Evolutionary conservation across 2,888 invertebrate species (phyloP).

Genomic region (Carpatolechia fugitivella): DNA sequence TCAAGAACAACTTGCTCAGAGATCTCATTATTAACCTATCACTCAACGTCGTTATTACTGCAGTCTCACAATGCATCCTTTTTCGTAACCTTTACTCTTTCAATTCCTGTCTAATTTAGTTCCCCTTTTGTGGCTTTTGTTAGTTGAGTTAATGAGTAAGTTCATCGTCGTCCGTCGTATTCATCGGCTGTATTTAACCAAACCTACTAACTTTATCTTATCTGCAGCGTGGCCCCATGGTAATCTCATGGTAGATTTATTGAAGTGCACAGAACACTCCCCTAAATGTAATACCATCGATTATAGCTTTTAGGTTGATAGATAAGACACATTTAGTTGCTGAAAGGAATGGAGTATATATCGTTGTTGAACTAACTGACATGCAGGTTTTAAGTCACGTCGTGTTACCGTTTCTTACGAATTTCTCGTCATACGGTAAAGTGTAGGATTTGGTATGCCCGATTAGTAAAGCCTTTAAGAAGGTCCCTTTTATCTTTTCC

Average conservation of each 20-base stretch:
- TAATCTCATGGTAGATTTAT: constrained; percentile 17
- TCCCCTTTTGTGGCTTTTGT: constrained; percentile 11
- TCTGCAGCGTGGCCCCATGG: constrained; percentile 12
- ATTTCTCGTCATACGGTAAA: no score
- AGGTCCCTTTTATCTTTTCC: constrained; percentile 38
- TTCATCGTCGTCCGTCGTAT: constrained; percentile 10
- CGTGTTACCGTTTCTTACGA: no score
- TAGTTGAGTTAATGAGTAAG: constrained; percentile 16
- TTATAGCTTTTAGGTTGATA: constrained; percentile 5
- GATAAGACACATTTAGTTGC: constrained; percentile 10
- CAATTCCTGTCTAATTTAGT: constrained; percentile 18
- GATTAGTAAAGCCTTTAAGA: constrained; percentile 33
- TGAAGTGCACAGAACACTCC: constrained; percentile 13
- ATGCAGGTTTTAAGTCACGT: no score
- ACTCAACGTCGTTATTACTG: constrained; percentile 16
- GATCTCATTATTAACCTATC: constrained; percentile 11
- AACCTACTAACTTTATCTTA: constrained; percentile 18
- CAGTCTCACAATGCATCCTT: constrained; percentile 15
- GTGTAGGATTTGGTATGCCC: constrained; percentile 28
- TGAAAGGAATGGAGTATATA: not conserved
- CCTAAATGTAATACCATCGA: constrained; percentile 12
- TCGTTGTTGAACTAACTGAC: no score
- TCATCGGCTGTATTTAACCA: constrained; percentile 8
- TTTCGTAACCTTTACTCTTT: constrained; percentile 15
- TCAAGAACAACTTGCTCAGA: not conserved